phyloP scores from a whole-genome alignment of 1,140 invertebrate species.

The Drosophila pandora region DNA sequence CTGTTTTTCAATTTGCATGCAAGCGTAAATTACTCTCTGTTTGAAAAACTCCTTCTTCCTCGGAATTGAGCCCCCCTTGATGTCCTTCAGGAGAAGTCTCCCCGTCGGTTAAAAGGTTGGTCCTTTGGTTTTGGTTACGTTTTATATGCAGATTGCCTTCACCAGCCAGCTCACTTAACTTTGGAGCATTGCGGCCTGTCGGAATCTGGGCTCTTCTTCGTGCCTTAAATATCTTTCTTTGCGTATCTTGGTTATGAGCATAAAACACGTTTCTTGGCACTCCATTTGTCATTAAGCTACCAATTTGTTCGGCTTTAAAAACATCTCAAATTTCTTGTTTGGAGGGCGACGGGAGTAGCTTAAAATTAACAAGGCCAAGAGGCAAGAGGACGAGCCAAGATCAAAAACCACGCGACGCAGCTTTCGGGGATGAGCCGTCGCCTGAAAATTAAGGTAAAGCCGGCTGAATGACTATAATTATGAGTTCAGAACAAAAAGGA shows the following conservation, averaged over 20 bases:
- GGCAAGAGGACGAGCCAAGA: constrained; percentile 3
- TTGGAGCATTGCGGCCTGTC: constrained; percentile 7
- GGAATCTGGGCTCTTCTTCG: constrained; percentile 24
- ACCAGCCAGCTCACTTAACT: constrained; percentile 4
- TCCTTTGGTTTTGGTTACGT: constrained; percentile 51
- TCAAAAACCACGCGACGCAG: constrained; percentile 23
- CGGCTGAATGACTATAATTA: not conserved
- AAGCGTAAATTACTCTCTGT: constrained; percentile 69
- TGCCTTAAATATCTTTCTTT: constrained; percentile 54
- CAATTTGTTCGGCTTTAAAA: constrained; percentile 61
- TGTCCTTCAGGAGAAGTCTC: constrained; percentile 14
- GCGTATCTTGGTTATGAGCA: constrained; percentile 39
- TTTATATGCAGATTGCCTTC: constrained; percentile 71
- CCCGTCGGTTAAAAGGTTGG: constrained; percentile 62
- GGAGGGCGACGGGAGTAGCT: not conserved
- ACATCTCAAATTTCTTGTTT: constrained; percentile 55
- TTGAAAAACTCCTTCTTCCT: constrained; percentile 16
- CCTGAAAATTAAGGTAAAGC: not conserved
- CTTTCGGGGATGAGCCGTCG: constrained; percentile 8
- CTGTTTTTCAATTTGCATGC: constrained; percentile 80
- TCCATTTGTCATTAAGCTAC: constrained; percentile 71
- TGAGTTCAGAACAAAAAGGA: not conserved
- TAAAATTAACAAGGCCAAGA: constrained; percentile 17
- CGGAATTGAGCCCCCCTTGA: constrained; percentile 1
- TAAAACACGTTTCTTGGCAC: constrained; percentile 65